Percentiles rank a stretch among this genome's conserved stretches.
phyloP scores from a whole-genome alignment of 1,140 invertebrate genomes.

The Tetragonula clypearis region DNA sequence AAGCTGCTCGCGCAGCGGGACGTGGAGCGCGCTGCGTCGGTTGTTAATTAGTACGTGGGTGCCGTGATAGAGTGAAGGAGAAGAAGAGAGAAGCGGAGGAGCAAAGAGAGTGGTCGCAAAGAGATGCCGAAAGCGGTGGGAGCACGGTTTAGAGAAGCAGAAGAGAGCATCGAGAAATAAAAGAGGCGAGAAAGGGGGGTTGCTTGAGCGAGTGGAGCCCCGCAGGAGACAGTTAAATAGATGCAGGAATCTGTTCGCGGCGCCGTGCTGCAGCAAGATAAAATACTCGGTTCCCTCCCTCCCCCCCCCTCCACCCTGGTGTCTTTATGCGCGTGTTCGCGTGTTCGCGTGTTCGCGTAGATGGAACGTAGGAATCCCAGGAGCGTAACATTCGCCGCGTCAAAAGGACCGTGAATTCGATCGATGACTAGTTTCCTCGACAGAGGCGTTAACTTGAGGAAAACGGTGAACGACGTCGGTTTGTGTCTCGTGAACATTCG shows the following conservation, averaged over 20 bases:
- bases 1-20: slow-evolving; percentile 2
- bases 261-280: slow-evolving; percentile 69
- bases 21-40: slow-evolving; percentile 20
- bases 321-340: slow-evolving; percentile 1
- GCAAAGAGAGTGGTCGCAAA: slow-evolving; percentile 6
- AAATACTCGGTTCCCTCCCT: slow-evolving; percentile 34
- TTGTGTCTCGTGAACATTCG: not conserved
- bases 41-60: slow-evolving; percentile 63
- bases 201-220: slow-evolving; percentile 28
- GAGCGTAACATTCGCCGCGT: slow-evolving; percentile 34
- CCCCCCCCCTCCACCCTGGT: not conserved
- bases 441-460: slow-evolving; percentile 10
- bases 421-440: not conserved
- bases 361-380: slow-evolving; percentile 29
- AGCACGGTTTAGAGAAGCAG: slow-evolving; percentile 44
- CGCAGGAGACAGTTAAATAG: slow-evolving; percentile 69
- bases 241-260: slow-evolving; percentile 78
- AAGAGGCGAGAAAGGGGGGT: slow-evolving; percentile 35
- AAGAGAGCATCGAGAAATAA: slow-evolving; percentile 56
- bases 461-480: not conserved
- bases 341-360: slow-evolving; percentile 3
- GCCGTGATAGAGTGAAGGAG: slow-evolving; percentile 22
- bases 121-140: slow-evolving; percentile 48
- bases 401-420: slow-evolving; percentile 1
- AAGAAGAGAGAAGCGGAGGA: slow-evolving; percentile 7